Evolutionary conservation across 2,888 invertebrate species (phyloP).

Genomic region (Perithous albicinctus): DNA sequence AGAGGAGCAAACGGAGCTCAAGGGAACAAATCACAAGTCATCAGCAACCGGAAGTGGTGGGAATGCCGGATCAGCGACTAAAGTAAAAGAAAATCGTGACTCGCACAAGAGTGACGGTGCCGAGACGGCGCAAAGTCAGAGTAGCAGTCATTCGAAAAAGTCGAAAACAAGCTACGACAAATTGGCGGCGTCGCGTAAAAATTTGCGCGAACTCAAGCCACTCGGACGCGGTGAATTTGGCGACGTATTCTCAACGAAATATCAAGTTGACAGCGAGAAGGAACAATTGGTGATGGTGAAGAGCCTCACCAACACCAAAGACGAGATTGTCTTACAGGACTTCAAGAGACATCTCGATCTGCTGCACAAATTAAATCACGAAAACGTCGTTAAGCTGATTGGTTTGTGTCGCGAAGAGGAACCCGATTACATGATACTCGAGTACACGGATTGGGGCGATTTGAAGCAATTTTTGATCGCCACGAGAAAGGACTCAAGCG

Average conservation of each 20-base stretch:
- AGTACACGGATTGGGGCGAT: constrained; percentile 98
- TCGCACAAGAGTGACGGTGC: constrained; percentile 89
- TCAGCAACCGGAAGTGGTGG: constrained; percentile 8
- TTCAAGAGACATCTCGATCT: constrained; percentile 96
- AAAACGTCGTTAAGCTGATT: constrained; percentile 91
- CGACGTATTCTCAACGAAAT: constrained; percentile 93
- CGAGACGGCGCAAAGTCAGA: constrained; percentile 88
- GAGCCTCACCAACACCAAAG: constrained; percentile 91
- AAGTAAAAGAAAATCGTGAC: constrained; percentile 84
- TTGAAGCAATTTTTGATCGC: constrained; percentile 95
- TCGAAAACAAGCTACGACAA: constrained; percentile 91
- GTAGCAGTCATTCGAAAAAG: constrained; percentile 87
- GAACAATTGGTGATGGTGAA: constrained; percentile 90
- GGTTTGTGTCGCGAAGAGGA: constrained; percentile 94
- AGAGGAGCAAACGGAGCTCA: constrained; percentile 84
- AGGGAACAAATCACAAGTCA: constrained; percentile 83
- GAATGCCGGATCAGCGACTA: constrained; percentile 72
- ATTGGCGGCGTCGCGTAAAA: constrained; percentile 90
- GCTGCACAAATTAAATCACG: constrained; percentile 93
- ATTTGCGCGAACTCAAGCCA: constrained; percentile 88
- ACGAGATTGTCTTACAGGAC: constrained; percentile 92
- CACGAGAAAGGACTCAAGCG: constrained; percentile 75
- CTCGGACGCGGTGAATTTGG: constrained; percentile 96
- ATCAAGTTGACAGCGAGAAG: constrained; percentile 84
- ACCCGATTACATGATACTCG: constrained; percentile 95